phyloP scores from a whole-genome alignment of 2,113 vertebrate species.

The Scolopax mira region DNA sequence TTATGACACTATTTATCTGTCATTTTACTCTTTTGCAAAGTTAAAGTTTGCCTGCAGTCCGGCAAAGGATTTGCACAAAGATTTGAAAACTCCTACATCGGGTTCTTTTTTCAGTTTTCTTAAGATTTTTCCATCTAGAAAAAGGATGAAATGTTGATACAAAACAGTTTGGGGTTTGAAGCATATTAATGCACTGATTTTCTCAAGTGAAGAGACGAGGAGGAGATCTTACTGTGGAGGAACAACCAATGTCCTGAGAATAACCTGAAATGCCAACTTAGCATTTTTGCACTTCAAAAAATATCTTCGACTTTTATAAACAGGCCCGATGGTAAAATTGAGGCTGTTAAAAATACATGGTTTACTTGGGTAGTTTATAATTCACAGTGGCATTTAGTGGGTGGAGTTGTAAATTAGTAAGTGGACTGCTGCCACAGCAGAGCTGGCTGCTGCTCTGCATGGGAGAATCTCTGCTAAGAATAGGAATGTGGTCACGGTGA shows the following conservation, averaged over 20 bases:
- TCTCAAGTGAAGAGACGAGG: background rate
- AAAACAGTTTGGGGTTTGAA: background rate
- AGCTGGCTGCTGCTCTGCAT: slow-evolving; percentile 52
- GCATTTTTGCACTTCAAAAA: slow-evolving; percentile 65
- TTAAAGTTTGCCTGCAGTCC: background rate
- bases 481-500: slow-evolving; percentile 70
- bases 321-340: slow-evolving; percentile 70
- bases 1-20: background rate
- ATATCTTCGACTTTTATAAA: slow-evolving; percentile 39
- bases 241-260: slow-evolving; percentile 38
- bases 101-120: background rate
- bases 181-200: background rate
- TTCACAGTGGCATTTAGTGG: slow-evolving; percentile 70
- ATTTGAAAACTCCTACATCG: background rate
- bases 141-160: background rate
- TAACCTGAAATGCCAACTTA: slow-evolving; percentile 67
- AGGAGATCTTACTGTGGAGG: background rate
- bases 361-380: slow-evolving; percentile 79
- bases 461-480: slow-evolving; percentile 71
- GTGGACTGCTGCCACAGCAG: slow-evolving; percentile 65
- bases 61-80: background rate
- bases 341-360: slow-evolving; percentile 79
- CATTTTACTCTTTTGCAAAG: background rate
- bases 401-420: slow-evolving; percentile 78
- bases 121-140: background rate